Conservation (phyloP, 2,888 invertebrate species). For the Aphodius sticticus region DNA sequence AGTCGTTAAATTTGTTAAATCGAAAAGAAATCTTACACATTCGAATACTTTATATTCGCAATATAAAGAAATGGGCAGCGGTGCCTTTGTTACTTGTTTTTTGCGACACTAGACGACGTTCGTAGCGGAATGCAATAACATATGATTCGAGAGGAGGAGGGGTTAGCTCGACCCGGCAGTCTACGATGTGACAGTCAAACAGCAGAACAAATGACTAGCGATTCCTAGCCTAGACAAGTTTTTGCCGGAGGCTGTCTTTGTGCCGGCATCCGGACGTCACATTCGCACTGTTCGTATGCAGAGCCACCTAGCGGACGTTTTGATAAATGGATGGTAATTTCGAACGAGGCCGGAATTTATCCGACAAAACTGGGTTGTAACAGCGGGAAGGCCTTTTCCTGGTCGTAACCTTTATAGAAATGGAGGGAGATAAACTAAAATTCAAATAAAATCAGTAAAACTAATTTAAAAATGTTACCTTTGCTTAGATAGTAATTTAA, state of each 20-base stretch:
- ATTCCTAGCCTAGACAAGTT: slow-evolving; percentile 48
- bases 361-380: neutral
- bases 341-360: slow-evolving; percentile 9
- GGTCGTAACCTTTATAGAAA: no score
- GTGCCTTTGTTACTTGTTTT: neutral
- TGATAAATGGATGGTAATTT: slow-evolving; percentile 23
- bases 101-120: neutral
- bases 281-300: slow-evolving; percentile 17
- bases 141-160: slow-evolving; percentile 46
- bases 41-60: neutral
- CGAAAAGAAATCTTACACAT: no score
- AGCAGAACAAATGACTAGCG: slow-evolving; percentile 56
- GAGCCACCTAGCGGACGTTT: slow-evolving; percentile 19
- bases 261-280: slow-evolving; percentile 11
- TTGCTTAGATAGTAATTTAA: no score
- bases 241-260: slow-evolving; percentile 37
- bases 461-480: no score
- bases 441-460: no score
- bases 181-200: slow-evolving; percentile 51
- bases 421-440: no score
- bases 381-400: no score
- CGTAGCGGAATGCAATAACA: slow-evolving; percentile 51
- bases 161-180: slow-evolving; percentile 8
- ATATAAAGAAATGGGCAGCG: neutral
- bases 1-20: no score